These are phyloP conservation scores for Abramis brama DNA, from an alignment of 2,113 vertebrate species.

Conservation along the genomic window DNA sequence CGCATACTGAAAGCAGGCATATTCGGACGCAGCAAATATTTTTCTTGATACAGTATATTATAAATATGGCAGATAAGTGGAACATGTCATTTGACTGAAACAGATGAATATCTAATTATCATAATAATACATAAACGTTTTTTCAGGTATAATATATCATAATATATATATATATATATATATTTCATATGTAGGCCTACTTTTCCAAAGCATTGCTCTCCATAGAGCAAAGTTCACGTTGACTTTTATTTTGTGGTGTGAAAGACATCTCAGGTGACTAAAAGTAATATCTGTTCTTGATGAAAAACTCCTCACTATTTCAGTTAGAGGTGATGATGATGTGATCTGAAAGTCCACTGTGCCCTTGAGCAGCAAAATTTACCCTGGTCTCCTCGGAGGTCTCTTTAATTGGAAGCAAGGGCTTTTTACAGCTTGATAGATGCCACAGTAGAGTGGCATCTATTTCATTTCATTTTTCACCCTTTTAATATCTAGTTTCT, in stretches of 20 bases:
- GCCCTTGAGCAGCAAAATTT: background rate
- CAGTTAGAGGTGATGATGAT: conserved; percentile 7
- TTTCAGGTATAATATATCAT: too few species aligned
- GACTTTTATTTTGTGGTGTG: background rate
- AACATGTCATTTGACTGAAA: too few species aligned
- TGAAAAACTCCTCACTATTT: conserved; percentile 12
- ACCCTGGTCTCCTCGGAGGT: background rate
- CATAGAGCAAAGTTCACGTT: background rate
- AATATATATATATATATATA: too few species aligned
- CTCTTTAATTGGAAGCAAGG: background rate
- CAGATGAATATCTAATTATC: too few species aligned
- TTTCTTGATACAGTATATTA: too few species aligned
- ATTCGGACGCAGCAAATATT: too few species aligned
- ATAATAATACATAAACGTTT: too few species aligned
- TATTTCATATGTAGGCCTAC: too few species aligned
- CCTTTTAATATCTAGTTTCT: background rate
- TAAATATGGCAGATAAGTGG: too few species aligned
- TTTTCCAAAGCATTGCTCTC: background rate
- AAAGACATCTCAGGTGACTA: background rate
- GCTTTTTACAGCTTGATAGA: conserved; percentile 4
- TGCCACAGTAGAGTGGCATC: background rate
- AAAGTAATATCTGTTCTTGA: conserved; percentile 26
- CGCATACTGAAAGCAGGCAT: too few species aligned
- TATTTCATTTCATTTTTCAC: background rate
- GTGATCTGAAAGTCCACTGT: background rate